Evolutionary conservation across 64 coral and sea anemone species (phyloP), one percentile per base, ranked within the genome.

Genomic region (Montipora foliosa): DNA sequence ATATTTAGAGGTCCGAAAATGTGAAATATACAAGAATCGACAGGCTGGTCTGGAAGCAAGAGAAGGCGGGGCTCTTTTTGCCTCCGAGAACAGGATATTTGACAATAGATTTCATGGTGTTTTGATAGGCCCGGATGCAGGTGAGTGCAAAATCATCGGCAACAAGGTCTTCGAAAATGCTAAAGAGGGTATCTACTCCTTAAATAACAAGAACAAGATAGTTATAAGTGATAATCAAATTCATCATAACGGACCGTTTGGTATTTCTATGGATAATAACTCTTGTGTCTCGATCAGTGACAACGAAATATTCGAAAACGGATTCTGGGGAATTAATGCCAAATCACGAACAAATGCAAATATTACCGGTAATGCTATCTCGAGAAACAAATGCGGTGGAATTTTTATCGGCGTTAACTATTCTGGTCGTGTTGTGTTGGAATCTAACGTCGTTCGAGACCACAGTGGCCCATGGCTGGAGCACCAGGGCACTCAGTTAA

Each of bases 141-240:
- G 64, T 19, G 49, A 84, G 19, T 93, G 95, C 73, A 22, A 51
- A 2, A 19, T 96, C 16, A 59, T 10, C 51, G 52, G 14, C 2
- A 96, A 93, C 48, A 90, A 88, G 69, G 88, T 97, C 15, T 94
- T 87, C 44, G 95, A 97, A 83, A 97, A 97, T 82, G 44, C 10
- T 1, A 2, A 13, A 44, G 90, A 96, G 85, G 95, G 95, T 3
- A 74, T 96, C 83, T 79, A 4, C 22, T 58, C 57, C 24, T 0
- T 20, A 0, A 68, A 19, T 9, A 96, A 19, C 21, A 6, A 29
- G 4, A 16, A 74, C 1, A 67, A 53, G 7, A 59, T 91, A 24
- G 8, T 16, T 2, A 51, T 94, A 25, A 9, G 70, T 8, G 44
- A 20, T 4, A 96, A 96, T 67, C 50, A 91, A 19, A 10, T 96